Percentiles rank a stretch among this genome's conserved stretches.
Evolutionary conservation across 2,797 vertebrate species (phyloP).

Genomic region (Microchirus variegatus): DNA sequence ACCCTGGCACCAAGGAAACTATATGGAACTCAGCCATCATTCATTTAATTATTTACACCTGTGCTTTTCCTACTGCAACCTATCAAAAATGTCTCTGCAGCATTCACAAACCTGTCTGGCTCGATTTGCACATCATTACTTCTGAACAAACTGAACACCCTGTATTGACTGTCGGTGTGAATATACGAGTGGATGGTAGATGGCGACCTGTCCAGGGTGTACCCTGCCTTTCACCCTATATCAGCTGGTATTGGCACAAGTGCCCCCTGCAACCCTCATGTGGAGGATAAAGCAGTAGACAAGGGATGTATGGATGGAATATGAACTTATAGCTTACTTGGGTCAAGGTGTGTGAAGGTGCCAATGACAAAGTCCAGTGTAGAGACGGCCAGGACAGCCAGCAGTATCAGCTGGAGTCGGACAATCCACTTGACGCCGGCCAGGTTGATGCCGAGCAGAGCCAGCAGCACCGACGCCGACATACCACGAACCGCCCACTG

Average conservation of each 20-base stretch:
- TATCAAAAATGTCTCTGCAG: too few relatives aligned
- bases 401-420: slow-evolving; percentile 92
- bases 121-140: too few relatives aligned
- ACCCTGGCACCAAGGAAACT: neutral
- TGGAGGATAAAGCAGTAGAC: too few relatives aligned
- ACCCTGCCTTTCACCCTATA: too few relatives aligned
- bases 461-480: slow-evolving; percentile 88
- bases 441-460: slow-evolving; percentile 93
- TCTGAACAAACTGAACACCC: too few relatives aligned
- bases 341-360: slow-evolving; percentile 94
- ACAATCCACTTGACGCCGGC: slow-evolving; percentile 98
- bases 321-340: slow-evolving; percentile 79
- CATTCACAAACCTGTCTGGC: too few relatives aligned
- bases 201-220: too few relatives aligned
- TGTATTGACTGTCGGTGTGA: too few relatives aligned
- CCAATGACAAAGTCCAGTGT: slow-evolving; percentile 95
- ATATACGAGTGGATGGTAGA: too few relatives aligned
- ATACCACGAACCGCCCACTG: slow-evolving; percentile 91
- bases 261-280: too few relatives aligned
- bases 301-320: neutral
- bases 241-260: too few relatives aligned
- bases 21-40: neutral
- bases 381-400: slow-evolving; percentile 90
- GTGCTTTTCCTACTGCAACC: neutral
- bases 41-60: neutral